A percentile compares a stretch with the other conserved stretches of the same genome.
Conservation (phyloP, 2,113 vertebrate genomes). For the Platanista minor region DNA sequence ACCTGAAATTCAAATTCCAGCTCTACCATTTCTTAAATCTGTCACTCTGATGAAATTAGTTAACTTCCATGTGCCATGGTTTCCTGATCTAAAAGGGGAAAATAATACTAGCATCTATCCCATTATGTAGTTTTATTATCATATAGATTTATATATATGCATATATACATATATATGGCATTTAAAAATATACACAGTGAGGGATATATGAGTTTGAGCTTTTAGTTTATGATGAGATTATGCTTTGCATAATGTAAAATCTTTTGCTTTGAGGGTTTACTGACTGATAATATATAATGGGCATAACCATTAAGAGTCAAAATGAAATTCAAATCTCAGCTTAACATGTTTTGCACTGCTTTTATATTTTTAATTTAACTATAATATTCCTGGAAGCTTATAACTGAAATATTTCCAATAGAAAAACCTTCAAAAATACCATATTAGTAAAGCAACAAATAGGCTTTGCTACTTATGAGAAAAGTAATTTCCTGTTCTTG, state of each 20-base stretch:
- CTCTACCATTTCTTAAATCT: neutral
- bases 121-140: neutral
- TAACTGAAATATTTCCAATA: neutral
- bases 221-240: neutral
- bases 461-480: neutral
- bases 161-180: neutral
- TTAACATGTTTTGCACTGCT: neutral
- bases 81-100: neutral
- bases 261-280: neutral
- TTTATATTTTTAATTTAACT: neutral
- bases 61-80: neutral
- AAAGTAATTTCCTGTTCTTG: conserved; percentile 27
- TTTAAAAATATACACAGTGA: neutral
- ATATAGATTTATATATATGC: neutral
- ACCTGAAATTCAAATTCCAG: neutral
- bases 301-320: neutral
- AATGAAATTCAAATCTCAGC: neutral
- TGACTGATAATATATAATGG: neutral
- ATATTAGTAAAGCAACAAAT: neutral
- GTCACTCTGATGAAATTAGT: neutral
- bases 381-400: neutral
- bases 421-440: neutral
- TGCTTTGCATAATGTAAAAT: neutral
- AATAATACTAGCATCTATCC: neutral
- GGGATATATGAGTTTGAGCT: neutral